Base-by-base conservation (phyloP, 2,888 invertebrate species). In the Andrena camellia region DNA sequence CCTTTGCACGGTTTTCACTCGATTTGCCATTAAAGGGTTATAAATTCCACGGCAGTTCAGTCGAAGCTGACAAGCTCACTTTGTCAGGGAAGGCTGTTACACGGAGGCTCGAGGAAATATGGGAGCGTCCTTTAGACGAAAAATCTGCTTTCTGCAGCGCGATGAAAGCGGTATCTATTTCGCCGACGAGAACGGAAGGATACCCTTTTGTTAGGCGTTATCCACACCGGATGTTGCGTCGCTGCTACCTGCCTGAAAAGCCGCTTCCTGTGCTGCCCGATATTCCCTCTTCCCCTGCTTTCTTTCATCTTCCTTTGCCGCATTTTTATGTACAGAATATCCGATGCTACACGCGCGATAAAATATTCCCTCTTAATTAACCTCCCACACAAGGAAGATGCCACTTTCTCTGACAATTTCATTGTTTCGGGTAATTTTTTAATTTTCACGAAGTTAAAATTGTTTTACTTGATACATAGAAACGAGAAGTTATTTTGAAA, bases 161-260 rank as follows among this genome's bases (percentile, higher is more conserved):
- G 83, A 79, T 59, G 81, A 86, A 85, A 88, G 86, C 76, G 74
- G 85, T 88, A 86, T 91, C 90, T 90, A 87, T 90, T 90, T 91
- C 89, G 86, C 84, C 73, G 72, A 77, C 87, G 83, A 75, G 84
- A 90, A 83, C 86, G 90, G 90, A 91, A 91, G 90, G 88, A 89
- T 89, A 85, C 87, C 89, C 91, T 91, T 91, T 92, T 92, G 92
- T 92, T 88, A 85, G 85, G 84, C 86, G 92, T 88, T 91, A 93
- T 93, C 93, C 92, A 92, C 91, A 93, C 93, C 93, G 93, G 93
- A 93, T 91, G 92, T 90, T 89, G 87, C 90, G 88, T 89, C 83
- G 88, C 81, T 81, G 82, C 86, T 85, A 92, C 93, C 92, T 92
- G 90, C 90, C 85, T 89, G 90, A 86, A 87, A 42, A 87, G 85